These are phyloP conservation scores for Coreoperca whiteheadi DNA, from an alignment of 2,113 vertebrate genomes.

Conservation along the genomic window DNA sequence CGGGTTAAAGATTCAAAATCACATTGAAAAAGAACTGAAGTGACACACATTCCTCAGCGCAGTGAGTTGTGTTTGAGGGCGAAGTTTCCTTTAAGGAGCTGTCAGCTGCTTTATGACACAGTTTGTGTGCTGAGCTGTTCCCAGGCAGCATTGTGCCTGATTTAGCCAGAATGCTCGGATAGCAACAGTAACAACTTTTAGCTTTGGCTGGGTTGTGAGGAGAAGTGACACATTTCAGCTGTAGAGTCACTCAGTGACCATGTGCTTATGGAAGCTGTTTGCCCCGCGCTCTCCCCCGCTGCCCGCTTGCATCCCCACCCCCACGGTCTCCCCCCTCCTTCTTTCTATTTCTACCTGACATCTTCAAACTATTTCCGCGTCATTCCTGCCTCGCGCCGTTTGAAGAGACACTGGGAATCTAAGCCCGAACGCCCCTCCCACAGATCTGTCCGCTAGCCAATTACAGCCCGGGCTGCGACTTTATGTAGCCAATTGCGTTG, in stretches of 20 bases:
- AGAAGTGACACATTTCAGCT: constrained; percentile 71
- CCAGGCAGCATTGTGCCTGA: constrained; percentile 80
- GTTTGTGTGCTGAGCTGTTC: constrained; percentile 73
- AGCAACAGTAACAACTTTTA: constrained; percentile 82
- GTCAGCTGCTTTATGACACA: constrained; percentile 64
- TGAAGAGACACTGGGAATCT: constrained; percentile 74
- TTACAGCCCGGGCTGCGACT: constrained; percentile 57
- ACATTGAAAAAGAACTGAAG: background rate
- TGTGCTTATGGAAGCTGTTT: constrained; percentile 52
- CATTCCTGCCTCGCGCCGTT: constrained; percentile 81
- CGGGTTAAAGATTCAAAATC: background rate
- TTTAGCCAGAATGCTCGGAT: constrained; percentile 78
- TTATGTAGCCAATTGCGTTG: constrained; percentile 74
- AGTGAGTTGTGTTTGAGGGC: constrained; percentile 40
- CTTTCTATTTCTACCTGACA: constrained; percentile 82
- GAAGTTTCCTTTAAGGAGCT: constrained; percentile 60
- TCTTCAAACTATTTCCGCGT: constrained; percentile 85
- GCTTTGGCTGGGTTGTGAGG: constrained; percentile 66
- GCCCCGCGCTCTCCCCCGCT: constrained; percentile 6
- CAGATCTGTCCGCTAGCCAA: constrained; percentile 69
- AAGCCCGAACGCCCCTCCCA: constrained; percentile 78
- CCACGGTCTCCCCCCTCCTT: constrained; percentile 35
- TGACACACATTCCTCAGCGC: constrained; percentile 41
- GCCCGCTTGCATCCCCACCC: constrained; percentile 34
- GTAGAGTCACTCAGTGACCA: constrained; percentile 69